Evolutionary conservation across 2,797 vertebrate genomes (phyloP), one percentile per base, ranked within the genome.

Genomic region (Lagocephalus sceleratus): DNA sequence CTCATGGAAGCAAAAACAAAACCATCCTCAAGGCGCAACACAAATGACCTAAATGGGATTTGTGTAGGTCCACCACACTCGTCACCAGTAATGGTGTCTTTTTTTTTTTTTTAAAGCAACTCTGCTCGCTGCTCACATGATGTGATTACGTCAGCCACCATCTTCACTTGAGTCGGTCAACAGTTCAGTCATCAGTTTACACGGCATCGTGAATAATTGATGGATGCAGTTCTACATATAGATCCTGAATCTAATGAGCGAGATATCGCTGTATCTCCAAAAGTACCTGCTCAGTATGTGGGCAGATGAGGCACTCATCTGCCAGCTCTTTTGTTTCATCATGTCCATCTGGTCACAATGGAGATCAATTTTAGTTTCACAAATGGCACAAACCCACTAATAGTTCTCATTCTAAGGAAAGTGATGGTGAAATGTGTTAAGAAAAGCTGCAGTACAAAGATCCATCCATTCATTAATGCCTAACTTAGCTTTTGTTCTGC

Each of bases 141-240:
- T 57, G 32, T 56, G 59, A 68, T 68, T 57, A 60, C 55, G 66
- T 82, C 35, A 66, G 69, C 59, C 42, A 69, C 63, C 63, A 68
- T 60, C 48, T 63, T 53, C 66, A 44, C 20, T 45, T 63, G 65
- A 62, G 46, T 67, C 39, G 15, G 44, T n/a, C n/a, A n/a, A n/a
- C n/a, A n/a, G n/a, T 53, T 47, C 19, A 47, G 63, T 62, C 68
- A 53, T 75, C 75, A 64, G 71, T 85, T 87, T 81, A 78, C 69
- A 62, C 69, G 38, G 66, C 54, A 26, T 38, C 42, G 23, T 85
- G 69, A 80, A 88, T 84, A 75, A 85, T 85, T 80, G 65, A 87
- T 85, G 63, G 69, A 51, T 20, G 22, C 12, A 51, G 15, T 19
- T 73, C 75, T 83, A 76, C 74, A 66, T 60, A 75, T 82, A 77